phyloP scores from a whole-genome alignment of 2,113 vertebrate species.

The Cyprinodon tularosa region DNA sequence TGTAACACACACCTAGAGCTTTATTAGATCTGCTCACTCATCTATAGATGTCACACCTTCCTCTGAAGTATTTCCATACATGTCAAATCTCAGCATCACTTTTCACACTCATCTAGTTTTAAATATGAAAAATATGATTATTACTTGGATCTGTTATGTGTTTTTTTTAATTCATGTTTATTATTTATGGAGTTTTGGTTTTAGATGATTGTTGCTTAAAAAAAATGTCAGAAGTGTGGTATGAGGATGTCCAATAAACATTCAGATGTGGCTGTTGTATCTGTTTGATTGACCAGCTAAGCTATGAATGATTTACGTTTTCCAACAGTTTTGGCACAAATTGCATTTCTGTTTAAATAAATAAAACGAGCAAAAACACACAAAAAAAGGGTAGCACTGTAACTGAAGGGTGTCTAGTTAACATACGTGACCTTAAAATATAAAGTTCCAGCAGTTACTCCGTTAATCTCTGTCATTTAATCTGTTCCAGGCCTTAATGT shows the following conservation, averaged over 20 bases:
- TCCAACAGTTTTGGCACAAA: neutral
- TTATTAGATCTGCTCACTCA: neutral
- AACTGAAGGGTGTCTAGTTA: neutral
- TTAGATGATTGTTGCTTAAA: constrained; percentile 13
- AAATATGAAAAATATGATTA: constrained; percentile 24
- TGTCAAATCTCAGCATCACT: constrained; percentile 2
- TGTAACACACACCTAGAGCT: neutral
- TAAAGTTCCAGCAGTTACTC: constrained; percentile 2
- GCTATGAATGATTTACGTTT: neutral
- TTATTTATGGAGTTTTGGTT: constrained; percentile 60
- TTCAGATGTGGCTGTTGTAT: constrained; percentile 9
- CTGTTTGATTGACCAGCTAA: neutral
- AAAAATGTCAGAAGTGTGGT: constrained; percentile 1
- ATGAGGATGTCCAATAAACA: neutral
- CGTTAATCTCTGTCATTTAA: constrained; percentile 5
- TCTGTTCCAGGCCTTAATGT: constrained; percentile 19
- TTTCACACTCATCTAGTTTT: neutral
- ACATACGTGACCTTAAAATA: neutral
- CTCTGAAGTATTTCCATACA: constrained; percentile 14
- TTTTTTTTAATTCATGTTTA: constrained; percentile 25
- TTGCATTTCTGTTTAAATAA: neutral
- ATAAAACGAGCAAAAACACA: constrained; percentile 19
- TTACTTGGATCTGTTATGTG: constrained; percentile 46
- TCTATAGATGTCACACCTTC: neutral
- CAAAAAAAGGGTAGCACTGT: constrained; percentile 13